These are phyloP conservation scores for Caenorhabditis afra DNA, from an alignment of 2,888 invertebrate species.

Conservation along the genomic window DNA sequence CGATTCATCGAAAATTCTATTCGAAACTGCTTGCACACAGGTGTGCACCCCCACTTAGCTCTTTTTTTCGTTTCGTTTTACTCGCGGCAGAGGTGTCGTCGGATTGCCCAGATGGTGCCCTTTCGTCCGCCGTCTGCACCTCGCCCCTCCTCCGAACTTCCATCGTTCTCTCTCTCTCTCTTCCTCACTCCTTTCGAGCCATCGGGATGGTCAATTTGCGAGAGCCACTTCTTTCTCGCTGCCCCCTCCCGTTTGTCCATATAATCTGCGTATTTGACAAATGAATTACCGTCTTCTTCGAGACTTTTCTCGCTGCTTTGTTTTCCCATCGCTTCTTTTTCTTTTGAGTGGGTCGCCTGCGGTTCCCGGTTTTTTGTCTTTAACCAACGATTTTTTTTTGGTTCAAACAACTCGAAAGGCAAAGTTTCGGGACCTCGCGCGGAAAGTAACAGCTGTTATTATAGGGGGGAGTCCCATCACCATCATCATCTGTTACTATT, in stretches of 20 bases:
- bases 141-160: slow-evolving; percentile 3
- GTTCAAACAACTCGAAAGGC: neutral
- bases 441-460: too few relatives aligned
- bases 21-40: neutral
- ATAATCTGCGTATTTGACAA: slow-evolving; percentile 57
- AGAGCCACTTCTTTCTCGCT: too few relatives aligned
- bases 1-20: too few relatives aligned
- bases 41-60: neutral
- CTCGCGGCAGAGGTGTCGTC: slow-evolving; percentile 4
- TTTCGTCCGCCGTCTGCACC: slow-evolving; percentile 15
- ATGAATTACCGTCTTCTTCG: slow-evolving; percentile 39
- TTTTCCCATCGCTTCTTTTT: slow-evolving; percentile 8
- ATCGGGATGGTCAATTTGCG: too few relatives aligned
- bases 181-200: slow-evolving; percentile 1
- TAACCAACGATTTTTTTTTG: too few relatives aligned
- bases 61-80: slow-evolving; percentile 6
- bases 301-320: neutral
- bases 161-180: slow-evolving; percentile 17
- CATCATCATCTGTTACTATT: too few relatives aligned
- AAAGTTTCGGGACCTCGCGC: neutral
- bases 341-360: too few relatives aligned
- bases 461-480: too few relatives aligned
- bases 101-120: slow-evolving; percentile 41
- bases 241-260: too few relatives aligned
- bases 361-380: too few relatives aligned